Evolutionary conservation across 1,140 invertebrate species (phyloP).

Genomic region (Parapsyche elsis): DNA sequence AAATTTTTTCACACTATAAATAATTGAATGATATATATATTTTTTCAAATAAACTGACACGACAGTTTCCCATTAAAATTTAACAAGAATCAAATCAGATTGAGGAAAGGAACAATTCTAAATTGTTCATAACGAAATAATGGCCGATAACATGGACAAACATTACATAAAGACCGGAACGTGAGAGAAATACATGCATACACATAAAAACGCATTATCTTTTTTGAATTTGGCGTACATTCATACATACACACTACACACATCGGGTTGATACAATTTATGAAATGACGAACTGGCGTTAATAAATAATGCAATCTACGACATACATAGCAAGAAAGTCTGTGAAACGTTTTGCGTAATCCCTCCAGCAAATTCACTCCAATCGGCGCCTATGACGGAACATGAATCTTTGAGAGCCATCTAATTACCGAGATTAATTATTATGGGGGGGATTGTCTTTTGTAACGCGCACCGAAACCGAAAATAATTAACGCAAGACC

Average conservation of each 20-base stretch:
- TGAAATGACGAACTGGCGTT: not conserved
- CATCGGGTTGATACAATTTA: not conserved
- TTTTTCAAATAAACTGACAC: too few relatives aligned
- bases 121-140: too few relatives aligned
- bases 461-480: not conserved
- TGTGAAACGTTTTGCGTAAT: not conserved
- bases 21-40: too few relatives aligned
- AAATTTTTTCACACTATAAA: too few relatives aligned
- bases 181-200: not conserved
- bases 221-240: not conserved
- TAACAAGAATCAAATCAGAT: too few relatives aligned
- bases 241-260: too few relatives aligned
- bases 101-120: too few relatives aligned
- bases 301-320: not conserved
- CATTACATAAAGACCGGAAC: too few relatives aligned
- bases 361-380: not conserved
- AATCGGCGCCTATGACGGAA: not conserved
- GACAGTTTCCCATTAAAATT: too few relatives aligned
- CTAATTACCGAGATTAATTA: conserved; percentile 8
- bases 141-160: too few relatives aligned
- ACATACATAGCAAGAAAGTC: not conserved
- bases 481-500: not conserved
- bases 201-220: not conserved
- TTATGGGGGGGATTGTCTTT: not conserved
- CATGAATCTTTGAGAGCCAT: not conserved